A percentile compares a stretch with the other conserved stretches of the same genome.
These are phyloP conservation scores for Brachionus koreanus DNA, from an alignment of 1,140 invertebrate species.

Conservation along the genomic window DNA sequence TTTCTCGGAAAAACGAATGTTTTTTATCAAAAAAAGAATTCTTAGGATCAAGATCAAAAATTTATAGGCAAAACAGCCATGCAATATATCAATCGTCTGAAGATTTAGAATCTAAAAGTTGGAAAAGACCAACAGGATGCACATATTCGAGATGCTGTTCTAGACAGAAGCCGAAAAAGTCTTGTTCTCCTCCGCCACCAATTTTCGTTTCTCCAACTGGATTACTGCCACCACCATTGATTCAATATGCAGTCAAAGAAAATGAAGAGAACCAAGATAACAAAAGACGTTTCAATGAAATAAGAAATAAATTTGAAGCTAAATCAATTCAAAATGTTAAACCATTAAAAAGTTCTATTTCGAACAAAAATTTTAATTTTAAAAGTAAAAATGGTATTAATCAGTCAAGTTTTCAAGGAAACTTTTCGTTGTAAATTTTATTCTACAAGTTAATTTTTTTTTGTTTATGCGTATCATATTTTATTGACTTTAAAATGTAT, in stretches of 20 bases:
- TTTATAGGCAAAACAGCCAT: conserved; percentile 2
- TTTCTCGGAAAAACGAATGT: neutral
- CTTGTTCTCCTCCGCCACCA: neutral
- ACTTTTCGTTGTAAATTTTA: no score
- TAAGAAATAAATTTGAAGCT: conserved; percentile 5
- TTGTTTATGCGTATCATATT: no score
- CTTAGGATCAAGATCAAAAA: neutral
- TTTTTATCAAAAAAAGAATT: neutral
- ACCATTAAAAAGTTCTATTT: neutral
- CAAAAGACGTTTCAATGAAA: neutral
- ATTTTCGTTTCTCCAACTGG: neutral
- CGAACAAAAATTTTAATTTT: neutral
- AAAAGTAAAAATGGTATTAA: neutral
- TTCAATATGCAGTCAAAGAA: neutral
- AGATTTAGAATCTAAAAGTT: neutral
- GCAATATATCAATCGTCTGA: neutral
- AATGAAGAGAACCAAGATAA: conserved; percentile 5
- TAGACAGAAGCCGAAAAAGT: conserved; percentile 12
- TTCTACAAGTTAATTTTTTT: no score
- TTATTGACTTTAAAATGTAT: no score
- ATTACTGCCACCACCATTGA: neutral
- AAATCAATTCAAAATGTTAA: neutral
- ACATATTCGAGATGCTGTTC: conserved; percentile 1
- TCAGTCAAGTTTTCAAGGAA: neutral
- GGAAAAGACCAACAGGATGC: neutral